Evolutionary conservation across 2,797 vertebrate species (phyloP).

Genomic region (Sciurus carolinensis): DNA sequence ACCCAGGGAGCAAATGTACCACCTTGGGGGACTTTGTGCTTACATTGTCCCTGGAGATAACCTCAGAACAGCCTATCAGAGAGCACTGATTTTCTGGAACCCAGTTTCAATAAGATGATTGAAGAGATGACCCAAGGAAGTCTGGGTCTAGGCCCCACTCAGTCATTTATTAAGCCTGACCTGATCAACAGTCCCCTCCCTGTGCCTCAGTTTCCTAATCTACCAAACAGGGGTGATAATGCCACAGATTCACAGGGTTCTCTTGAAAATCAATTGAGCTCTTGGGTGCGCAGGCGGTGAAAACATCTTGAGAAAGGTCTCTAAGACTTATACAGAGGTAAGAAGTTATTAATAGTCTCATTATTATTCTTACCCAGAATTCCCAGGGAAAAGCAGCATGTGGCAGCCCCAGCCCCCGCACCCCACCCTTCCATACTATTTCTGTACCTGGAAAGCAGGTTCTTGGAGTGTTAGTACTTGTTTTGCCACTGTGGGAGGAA

Average conservation of each 20-base stretch:
- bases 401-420: slow-evolving; percentile 81
- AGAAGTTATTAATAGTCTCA: slow-evolving; percentile 83
- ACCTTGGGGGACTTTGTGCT: background rate
- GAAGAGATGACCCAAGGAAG: background rate
- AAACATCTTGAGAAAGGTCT: slow-evolving; percentile 81
- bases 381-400: slow-evolving; percentile 73
- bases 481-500: slow-evolving; percentile 40
- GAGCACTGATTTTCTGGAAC: slow-evolving; percentile 22
- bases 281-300: slow-evolving; percentile 70
- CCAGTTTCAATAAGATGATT: background rate
- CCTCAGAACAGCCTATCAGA: background rate
- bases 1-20: background rate
- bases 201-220: slow-evolving; percentile 65
- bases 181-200: background rate
- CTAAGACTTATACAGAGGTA: slow-evolving; percentile 80
- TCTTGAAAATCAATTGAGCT: slow-evolving; percentile 76
- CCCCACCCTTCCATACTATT: slow-evolving; percentile 80
- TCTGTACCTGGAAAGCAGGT: slow-evolving; percentile 87
- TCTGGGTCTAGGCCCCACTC: background rate
- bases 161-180: background rate
- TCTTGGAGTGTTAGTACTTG: slow-evolving; percentile 66
- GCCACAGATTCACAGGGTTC: slow-evolving; percentile 46
- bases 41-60: background rate
- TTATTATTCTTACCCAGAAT: slow-evolving; percentile 86
- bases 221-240: slow-evolving; percentile 23